phyloP scores from a whole-genome alignment of 2,888 invertebrate species.

The Andrena haemorrhoa region DNA sequence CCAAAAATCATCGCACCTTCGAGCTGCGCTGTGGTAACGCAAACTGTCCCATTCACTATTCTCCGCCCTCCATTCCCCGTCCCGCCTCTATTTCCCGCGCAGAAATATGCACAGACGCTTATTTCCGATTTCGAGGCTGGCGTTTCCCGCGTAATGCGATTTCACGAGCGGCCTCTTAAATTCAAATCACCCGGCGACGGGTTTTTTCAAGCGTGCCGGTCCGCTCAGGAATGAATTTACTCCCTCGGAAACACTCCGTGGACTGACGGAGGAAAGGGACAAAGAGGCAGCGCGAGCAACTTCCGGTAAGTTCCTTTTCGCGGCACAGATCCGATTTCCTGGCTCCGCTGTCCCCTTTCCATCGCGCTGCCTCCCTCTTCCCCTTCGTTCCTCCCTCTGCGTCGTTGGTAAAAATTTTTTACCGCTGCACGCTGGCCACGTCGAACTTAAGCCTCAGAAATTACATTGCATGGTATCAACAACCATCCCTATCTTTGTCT shows the following conservation, averaged over 20 bases:
- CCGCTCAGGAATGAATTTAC: conserved; percentile 57
- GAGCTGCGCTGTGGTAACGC: background rate
- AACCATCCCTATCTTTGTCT: conserved; percentile 34
- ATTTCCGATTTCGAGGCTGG: conserved; percentile 40
- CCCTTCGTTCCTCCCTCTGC: background rate
- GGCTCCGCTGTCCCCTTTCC: conserved; percentile 15
- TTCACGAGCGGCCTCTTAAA: conserved; percentile 51
- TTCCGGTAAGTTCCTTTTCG: conserved; percentile 49
- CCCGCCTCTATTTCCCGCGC: background rate
- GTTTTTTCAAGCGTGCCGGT: conserved; percentile 42
- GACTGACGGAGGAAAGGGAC: background rate
- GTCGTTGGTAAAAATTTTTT: conserved; percentile 51
- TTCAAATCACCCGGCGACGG: conserved; percentile 54
- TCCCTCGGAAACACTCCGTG: conserved; percentile 18
- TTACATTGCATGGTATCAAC: conserved; percentile 77
- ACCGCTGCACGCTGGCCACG: conserved; percentile 51
- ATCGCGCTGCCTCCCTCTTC: conserved; percentile 22
- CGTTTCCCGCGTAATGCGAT: conserved; percentile 40
- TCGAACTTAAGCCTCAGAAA: conserved; percentile 72
- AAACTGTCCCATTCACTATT: background rate
- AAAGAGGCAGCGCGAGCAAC: conserved; percentile 16
- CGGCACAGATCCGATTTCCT: conserved; percentile 52
- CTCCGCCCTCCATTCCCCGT: background rate
- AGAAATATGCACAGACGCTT: conserved; percentile 9
- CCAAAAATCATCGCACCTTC: background rate